These are phyloP conservation scores for Chamaetylas fuelleborni DNA, from an alignment of 2,113 vertebrate species.

Conservation along the genomic window DNA sequence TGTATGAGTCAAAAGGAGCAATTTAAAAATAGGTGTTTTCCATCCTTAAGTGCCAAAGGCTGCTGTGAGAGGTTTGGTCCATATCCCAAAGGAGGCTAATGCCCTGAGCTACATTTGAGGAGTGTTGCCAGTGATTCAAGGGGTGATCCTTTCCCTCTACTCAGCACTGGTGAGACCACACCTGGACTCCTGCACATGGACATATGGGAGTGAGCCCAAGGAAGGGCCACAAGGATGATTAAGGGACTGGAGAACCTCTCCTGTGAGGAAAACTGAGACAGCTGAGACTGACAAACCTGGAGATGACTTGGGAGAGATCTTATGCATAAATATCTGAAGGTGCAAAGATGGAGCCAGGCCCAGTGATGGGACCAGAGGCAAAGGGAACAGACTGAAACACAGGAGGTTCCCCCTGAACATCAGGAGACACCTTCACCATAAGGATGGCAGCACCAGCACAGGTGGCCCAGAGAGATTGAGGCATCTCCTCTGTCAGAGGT, in stretches of 20 bases:
- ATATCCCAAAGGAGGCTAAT: neutral
- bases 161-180: neutral
- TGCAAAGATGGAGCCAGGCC: neutral
- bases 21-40: neutral
- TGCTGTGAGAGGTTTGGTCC: neutral
- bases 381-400: neutral
- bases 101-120: neutral
- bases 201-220: rapidly evolving
- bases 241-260: neutral
- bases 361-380: neutral
- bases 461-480: neutral
- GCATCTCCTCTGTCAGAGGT: neutral
- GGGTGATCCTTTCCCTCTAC: neutral
- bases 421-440: neutral
- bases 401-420: neutral
- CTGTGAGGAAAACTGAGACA: neutral
- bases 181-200: rapidly evolving
- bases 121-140: neutral
- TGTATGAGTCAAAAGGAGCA: neutral
- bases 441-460: neutral
- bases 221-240: neutral
- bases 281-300: too few relatives aligned
- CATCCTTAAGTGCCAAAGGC: neutral
- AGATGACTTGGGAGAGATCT: neutral
- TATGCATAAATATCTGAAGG: neutral